A percentile compares a stretch with the other conserved stretches of the same genome.
These are phyloP conservation scores for Toxostoma redivivum DNA, from an alignment of 2,113 vertebrate species.

Conservation along the genomic window DNA sequence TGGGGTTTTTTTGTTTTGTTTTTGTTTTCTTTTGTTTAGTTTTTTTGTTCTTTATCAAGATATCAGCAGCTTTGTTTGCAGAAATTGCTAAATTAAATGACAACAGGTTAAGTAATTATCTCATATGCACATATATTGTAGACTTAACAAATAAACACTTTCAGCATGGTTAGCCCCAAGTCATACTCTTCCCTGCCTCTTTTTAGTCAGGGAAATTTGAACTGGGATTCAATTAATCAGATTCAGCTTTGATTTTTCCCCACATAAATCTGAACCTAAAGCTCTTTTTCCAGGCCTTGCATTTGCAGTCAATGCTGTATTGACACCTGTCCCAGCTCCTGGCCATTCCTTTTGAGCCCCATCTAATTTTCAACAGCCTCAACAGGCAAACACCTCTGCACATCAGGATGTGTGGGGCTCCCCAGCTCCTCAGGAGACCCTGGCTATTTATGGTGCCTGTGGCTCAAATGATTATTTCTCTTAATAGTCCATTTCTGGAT, in stretches of 20 bases:
- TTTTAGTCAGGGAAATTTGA: neutral
- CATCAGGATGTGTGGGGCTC: neutral
- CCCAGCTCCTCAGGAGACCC: neutral
- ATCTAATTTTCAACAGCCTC: neutral
- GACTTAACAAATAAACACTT: neutral
- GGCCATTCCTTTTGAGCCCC: neutral
- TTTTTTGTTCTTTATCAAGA: neutral
- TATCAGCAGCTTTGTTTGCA: neutral
- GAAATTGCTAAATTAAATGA: neutral
- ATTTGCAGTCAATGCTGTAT: neutral
- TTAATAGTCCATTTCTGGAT: neutral
- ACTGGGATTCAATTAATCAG: neutral
- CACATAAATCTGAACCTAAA: neutral
- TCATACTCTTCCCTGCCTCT: neutral
- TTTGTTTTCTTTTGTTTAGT: too few relatives aligned
- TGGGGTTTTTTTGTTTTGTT: too few relatives aligned
- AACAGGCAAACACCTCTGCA: neutral
- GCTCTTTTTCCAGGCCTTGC: neutral
- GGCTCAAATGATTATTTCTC: accelerated
- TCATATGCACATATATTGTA: neutral
- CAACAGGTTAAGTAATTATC: neutral
- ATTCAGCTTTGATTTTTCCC: neutral
- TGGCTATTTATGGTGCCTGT: neutral
- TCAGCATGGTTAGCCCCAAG: neutral
- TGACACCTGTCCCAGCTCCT: neutral